Evolutionary conservation across 2,113 vertebrate genomes (phyloP), one percentile per base, ranked within the genome.

Genomic region (Oenanthe melanoleuca): DNA sequence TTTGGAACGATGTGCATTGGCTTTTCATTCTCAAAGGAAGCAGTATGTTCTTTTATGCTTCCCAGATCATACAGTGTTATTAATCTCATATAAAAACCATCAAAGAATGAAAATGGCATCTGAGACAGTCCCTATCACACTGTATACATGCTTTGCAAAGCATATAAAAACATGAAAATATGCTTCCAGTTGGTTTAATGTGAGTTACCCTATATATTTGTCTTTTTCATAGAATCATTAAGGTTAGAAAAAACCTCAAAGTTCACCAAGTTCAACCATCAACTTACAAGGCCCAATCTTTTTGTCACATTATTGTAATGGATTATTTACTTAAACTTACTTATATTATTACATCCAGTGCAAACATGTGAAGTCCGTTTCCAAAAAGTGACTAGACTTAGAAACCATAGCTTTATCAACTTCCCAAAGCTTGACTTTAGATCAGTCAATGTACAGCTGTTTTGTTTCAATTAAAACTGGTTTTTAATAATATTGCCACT

Each of bases 381-480:
- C 55, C 53, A 65, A 67, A 52, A 70, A 70, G 63, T 45, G 40
- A 74, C 74, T 69, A 38, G 72, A 42, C 22, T 91, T 82, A 52
- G 2, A 71, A 88, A 77, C 25, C 34, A 33, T 45, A 59, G 25
- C 21, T 87, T 94, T 71, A 75, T 66, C 53, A 83, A 9, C 40
- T 64, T 87, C 90, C 55, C 63, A 77, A 57, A 88, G 83, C 59
- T 52, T 88, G n/a, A 47, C 21, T 56, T 82, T 50, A 82, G 18
- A 72, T 67, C 79, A 66, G 67, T 49, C 49, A 38, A 60, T 10
- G 31, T 60, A 37, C 26, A 74, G 64, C 20, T 84, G 23, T 64
- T 83, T 70, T 86, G 37, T 75, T 94, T 88, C 88, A 91, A 94
- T 87, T 72, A 84, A 92, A 96, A 96, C 55, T 75, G 85, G 79